These are phyloP conservation scores for Melanostoma mellinum DNA, from an alignment of 2,888 invertebrate genomes.

Conservation along the genomic window DNA sequence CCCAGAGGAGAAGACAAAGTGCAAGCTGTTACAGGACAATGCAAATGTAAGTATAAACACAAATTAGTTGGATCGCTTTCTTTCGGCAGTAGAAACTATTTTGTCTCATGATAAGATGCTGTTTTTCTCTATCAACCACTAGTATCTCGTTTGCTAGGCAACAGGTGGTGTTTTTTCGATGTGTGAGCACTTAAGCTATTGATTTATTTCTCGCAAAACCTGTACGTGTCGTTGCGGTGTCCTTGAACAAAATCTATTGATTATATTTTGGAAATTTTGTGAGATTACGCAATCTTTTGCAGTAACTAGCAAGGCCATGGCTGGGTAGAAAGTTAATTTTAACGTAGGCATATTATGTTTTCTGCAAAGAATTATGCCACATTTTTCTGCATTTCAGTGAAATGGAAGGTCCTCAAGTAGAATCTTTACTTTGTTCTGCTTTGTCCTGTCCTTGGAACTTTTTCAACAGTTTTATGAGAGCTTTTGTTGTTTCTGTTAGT, in stretches of 20 bases:
- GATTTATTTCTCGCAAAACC: constrained; percentile 42
- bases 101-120: constrained; percentile 6
- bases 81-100: constrained; percentile 70
- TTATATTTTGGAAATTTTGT: constrained; percentile 35
- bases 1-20: constrained; percentile 87
- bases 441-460: background rate
- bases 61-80: constrained; percentile 72
- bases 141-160: constrained; percentile 31
- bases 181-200: constrained; percentile 28
- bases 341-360: constrained; percentile 1
- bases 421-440: background rate
- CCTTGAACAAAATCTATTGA: constrained; percentile 56
- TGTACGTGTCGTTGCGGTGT: constrained; percentile 33
- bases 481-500: too few relatives aligned
- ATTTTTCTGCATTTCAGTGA: too few relatives aligned
- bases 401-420: too few relatives aligned
- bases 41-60: constrained; percentile 86
- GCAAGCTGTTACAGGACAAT: constrained; percentile 88
- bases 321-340: constrained; percentile 3
- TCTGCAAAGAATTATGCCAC: too few relatives aligned
- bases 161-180: constrained; percentile 47
- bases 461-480: background rate
- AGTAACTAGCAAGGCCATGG: background rate
- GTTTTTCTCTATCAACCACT: background rate
- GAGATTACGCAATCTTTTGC: constrained; percentile 47